Evolutionary conservation across 2,797 vertebrate species (phyloP).

Genomic region (Poliocrania exsul): DNA sequence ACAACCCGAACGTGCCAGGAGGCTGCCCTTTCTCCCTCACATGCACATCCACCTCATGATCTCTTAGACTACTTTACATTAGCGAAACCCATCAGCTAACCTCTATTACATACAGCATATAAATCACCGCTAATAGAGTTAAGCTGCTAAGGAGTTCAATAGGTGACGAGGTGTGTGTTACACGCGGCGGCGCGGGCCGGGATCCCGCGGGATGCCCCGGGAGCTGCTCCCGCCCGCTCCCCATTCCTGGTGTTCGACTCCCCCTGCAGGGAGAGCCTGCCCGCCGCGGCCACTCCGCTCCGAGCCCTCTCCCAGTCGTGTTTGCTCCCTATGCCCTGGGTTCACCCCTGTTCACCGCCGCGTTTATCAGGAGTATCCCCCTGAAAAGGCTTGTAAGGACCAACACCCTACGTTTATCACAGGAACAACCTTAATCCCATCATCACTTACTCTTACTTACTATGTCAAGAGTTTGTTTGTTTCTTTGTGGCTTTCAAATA

Average conservation of each 20-base stretch:
- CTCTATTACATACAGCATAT: neutral
- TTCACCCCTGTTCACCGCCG: rapidly evolving
- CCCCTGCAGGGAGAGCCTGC: conserved; percentile 67
- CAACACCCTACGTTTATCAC: rapidly evolving
- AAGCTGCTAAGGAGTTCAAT: neutral
- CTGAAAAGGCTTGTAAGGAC: neutral
- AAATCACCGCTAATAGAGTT: rapidly evolving
- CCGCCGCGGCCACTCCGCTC: neutral
- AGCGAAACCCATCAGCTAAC: neutral
- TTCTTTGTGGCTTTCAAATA: neutral
- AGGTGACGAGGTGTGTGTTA: neutral
- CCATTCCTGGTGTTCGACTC: conserved; percentile 72
- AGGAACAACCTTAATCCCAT: neutral
- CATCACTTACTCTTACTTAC: neutral
- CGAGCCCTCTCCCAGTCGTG: rapidly evolving
- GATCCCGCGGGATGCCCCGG: neutral
- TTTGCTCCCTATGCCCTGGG: rapidly evolving
- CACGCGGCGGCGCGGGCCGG: neutral
- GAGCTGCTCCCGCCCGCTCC: neutral
- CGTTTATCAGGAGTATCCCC: rapidly evolving
- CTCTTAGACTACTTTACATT: neutral
- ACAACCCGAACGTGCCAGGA: rapidly evolving
- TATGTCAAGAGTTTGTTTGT: neutral
- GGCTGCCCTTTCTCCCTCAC: rapidly evolving
- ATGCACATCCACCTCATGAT: neutral